Percentiles rank a stretch among this genome's conserved stretches.
Conservation (phyloP, 2,113 vertebrate genomes). For the Trinectes maculatus region DNA sequence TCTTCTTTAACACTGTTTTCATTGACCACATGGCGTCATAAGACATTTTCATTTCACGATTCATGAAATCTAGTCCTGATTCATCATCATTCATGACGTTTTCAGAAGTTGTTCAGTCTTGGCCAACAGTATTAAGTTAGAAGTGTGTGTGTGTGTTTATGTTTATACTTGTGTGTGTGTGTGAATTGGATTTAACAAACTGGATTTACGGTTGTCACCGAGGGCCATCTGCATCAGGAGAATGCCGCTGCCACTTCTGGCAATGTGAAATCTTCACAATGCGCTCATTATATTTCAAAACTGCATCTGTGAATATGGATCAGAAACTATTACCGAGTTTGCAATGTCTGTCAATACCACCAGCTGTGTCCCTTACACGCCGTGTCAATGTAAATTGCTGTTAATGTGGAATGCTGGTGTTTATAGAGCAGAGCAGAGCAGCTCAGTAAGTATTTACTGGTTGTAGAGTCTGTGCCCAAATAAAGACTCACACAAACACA, state of each 20-base stretch:
- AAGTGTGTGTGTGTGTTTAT: neutral
- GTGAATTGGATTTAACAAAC: slow-evolving; percentile 18
- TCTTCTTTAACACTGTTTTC: slow-evolving; percentile 19
- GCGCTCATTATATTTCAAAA: slow-evolving; percentile 63
- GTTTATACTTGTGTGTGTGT: slow-evolving; percentile 25
- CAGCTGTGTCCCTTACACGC: slow-evolving; percentile 51
- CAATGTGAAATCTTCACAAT: slow-evolving; percentile 37
- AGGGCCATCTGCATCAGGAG: slow-evolving; percentile 57
- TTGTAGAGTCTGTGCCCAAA: slow-evolving; percentile 66
- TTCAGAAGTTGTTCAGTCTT: slow-evolving; percentile 5
- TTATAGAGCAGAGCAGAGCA: slow-evolving; percentile 69
- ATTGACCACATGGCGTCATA: slow-evolving; percentile 2
- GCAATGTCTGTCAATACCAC: slow-evolving; percentile 60
- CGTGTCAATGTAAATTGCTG: slow-evolving; percentile 58
- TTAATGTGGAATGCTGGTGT: slow-evolving; percentile 66
- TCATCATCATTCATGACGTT: neutral
- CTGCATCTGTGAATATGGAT: slow-evolving; percentile 58
- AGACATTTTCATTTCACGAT: slow-evolving; percentile 8
- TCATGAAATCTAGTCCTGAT: neutral
- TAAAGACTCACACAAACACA: slow-evolving; percentile 65
- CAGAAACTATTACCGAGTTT: slow-evolving; percentile 49
- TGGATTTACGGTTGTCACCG: slow-evolving; percentile 34
- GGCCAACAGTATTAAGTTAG: slow-evolving; percentile 3
- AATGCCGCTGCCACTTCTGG: slow-evolving; percentile 40
- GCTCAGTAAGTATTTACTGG: slow-evolving; percentile 69